phyloP scores from a whole-genome alignment of 2,888 invertebrate species.

The Archips xylosteana region DNA sequence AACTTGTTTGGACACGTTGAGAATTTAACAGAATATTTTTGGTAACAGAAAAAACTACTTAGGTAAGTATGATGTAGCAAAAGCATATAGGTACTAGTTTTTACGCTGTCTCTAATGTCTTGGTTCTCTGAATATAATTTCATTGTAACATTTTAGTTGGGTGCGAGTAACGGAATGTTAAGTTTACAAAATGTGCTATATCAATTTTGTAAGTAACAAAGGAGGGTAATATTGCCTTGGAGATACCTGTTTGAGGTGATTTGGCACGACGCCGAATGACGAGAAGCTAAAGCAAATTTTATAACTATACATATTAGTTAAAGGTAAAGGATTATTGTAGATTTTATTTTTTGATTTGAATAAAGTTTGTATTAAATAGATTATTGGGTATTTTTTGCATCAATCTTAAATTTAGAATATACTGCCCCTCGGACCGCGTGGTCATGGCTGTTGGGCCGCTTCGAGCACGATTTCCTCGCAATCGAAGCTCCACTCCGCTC shows the following conservation, averaged over 20 bases:
- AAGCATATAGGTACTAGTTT: no score
- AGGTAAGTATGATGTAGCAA: no score
- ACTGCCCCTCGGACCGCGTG: no score
- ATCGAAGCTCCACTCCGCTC: no score
- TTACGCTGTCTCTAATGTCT: no score
- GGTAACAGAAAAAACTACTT: no score
- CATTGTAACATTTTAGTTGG: constrained; percentile 30
- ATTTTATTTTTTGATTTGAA: constrained; percentile 86
- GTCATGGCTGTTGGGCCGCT: no score
- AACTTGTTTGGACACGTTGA: no score
- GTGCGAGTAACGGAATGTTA: constrained; percentile 53
- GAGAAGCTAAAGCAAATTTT: constrained; percentile 76
- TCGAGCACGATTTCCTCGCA: no score
- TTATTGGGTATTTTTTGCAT: constrained; percentile 46
- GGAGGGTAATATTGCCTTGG: constrained; percentile 65
- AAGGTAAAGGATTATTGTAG: constrained; percentile 80
- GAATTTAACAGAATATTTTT: no score
- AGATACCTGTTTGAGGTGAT: constrained; percentile 48
- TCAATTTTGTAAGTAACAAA: constrained; percentile 49
- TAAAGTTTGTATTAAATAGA: constrained; percentile 84
- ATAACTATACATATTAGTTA: constrained; percentile 77
- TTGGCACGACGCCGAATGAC: constrained; percentile 51
- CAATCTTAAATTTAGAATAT: no score
- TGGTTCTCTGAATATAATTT: background rate
- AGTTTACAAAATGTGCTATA: constrained; percentile 50